phyloP scores from a whole-genome alignment of 2,797 vertebrate species.

The Melanotaenia trifasciata region DNA sequence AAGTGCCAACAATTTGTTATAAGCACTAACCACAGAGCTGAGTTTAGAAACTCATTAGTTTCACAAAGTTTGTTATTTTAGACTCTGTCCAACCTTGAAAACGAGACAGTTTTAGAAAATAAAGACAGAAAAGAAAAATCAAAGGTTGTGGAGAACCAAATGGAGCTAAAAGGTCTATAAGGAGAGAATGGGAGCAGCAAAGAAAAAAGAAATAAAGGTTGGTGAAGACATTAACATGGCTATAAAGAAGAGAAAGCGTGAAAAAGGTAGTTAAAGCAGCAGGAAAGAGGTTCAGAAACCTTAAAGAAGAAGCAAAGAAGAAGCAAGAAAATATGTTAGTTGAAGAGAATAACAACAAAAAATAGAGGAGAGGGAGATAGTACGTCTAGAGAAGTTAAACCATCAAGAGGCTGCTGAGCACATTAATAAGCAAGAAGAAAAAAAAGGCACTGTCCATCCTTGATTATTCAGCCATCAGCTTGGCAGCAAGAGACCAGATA shows the following conservation, averaged over 20 bases:
- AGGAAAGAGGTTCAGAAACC: constrained; percentile 26
- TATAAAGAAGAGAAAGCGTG: constrained; percentile 19
- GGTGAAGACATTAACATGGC: constrained; percentile 17
- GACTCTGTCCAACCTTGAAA: too few species aligned
- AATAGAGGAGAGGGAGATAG: constrained; percentile 28
- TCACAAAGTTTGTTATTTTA: too few species aligned
- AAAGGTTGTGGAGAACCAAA: not conserved
- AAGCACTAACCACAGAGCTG: too few species aligned
- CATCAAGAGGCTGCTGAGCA: constrained; percentile 43
- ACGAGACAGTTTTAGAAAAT: too few species aligned
- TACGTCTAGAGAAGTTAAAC: constrained; percentile 44
- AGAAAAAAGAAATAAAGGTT: constrained; percentile 30
- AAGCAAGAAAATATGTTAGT: constrained; percentile 2
- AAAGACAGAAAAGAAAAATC: not conserved
- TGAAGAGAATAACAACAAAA: constrained; percentile 18
- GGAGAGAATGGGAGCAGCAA: constrained; percentile 5
- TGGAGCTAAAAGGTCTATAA: constrained; percentile 6
- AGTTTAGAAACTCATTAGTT: too few species aligned
- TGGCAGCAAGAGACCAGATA: constrained; percentile 63
- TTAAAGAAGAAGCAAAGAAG: constrained; percentile 15
- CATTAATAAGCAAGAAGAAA: constrained; percentile 40
- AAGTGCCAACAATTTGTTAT: too few species aligned
- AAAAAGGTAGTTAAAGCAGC: constrained; percentile 7
- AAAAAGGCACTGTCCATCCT: constrained; percentile 20
- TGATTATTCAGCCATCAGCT: constrained; percentile 65